phyloP scores from a whole-genome alignment of 1,140 invertebrate species.

The Nixonia krombeini region DNA sequence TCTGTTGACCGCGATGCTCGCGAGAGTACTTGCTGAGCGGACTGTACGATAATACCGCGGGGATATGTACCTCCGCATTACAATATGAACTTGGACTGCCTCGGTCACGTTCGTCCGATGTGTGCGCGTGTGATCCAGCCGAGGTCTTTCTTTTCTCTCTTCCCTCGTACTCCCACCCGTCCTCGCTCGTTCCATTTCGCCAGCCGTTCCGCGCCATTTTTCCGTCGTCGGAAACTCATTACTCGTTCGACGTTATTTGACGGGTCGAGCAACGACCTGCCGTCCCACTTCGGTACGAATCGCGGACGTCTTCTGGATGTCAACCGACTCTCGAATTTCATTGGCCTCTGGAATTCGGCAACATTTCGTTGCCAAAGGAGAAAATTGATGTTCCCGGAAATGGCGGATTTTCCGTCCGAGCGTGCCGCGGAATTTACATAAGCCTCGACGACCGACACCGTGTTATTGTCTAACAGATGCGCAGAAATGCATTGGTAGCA shows the following conservation, averaged over 20 bases:
- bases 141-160: slow-evolving; percentile 53
- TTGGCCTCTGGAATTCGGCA: too few relatives aligned
- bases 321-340: too few relatives aligned
- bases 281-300: too few relatives aligned
- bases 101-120: slow-evolving; percentile 69
- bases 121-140: slow-evolving; percentile 68
- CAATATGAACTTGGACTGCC: slow-evolving; percentile 68
- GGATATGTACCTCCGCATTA: slow-evolving; percentile 66
- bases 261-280: slow-evolving; percentile 43
- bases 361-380: too few relatives aligned
- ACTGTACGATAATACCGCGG: slow-evolving; percentile 66
- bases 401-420: slow-evolving; percentile 64
- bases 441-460: slow-evolving; percentile 52
- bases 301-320: too few relatives aligned
- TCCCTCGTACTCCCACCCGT: slow-evolving; percentile 40
- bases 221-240: slow-evolving; percentile 61
- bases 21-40: slow-evolving; percentile 51
- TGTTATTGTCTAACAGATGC: slow-evolving; percentile 59
- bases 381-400: too few relatives aligned
- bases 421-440: slow-evolving; percentile 67
- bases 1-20: slow-evolving; percentile 23
- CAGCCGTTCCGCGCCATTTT: slow-evolving; percentile 35
- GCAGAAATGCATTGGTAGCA: slow-evolving; percentile 60
- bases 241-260: slow-evolving; percentile 51
- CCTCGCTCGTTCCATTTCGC: slow-evolving; percentile 41